Base-by-base conservation (phyloP, 1,140 invertebrate genomes). In the Oscheius sp. region DNA sequence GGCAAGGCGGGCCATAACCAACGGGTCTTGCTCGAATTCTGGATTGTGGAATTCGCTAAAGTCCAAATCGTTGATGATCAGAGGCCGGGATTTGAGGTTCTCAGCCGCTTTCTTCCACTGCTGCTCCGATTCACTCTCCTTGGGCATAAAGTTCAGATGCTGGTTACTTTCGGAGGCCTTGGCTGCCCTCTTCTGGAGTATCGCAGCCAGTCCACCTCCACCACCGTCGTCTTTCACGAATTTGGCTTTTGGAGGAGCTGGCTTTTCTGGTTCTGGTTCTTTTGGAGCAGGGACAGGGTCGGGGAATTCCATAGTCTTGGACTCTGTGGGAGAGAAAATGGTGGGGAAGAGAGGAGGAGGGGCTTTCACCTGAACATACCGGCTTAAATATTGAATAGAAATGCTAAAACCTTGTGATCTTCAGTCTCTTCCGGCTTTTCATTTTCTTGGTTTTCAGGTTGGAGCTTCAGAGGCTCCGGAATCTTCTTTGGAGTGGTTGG, bases 61-160 rank as follows among this genome's bases (percentile, higher is more conserved):
- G 85, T 99, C 95, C 65, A 97, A 87, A 85, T 97, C 95, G 84
- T 95, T 96, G 13, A 99, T 89, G 78, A 91, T 90, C 52, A 98
- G 87, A 0, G 93, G 90, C 75, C 94, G 87, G 35, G 68, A 42
- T 68, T 91, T 90, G 66, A 94, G 85, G 73, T 90, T 90, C 34
- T 90, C 90, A 28, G 92, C 89, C 67, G 95, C 85, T 78, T 93
- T 91, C 80, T 97, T 94, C 95, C 95, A 98, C 18, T 74, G 80
- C 80, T 89, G 88, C 88, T 90, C 79, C 91, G 89, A 58, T 90
- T 91, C 79, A 92, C 91, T 85, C 93, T 92, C 62, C 92, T 87
- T 84, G 90, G 90, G 82, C 89, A 32, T 89, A 89, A 85, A 64
- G 87, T 90, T 38, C 87, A 89, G 82, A 7, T 52, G 68, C 4